Evolutionary conservation across 2,113 vertebrate species (phyloP).

Genomic region (Microtus ochrogaster): DNA sequence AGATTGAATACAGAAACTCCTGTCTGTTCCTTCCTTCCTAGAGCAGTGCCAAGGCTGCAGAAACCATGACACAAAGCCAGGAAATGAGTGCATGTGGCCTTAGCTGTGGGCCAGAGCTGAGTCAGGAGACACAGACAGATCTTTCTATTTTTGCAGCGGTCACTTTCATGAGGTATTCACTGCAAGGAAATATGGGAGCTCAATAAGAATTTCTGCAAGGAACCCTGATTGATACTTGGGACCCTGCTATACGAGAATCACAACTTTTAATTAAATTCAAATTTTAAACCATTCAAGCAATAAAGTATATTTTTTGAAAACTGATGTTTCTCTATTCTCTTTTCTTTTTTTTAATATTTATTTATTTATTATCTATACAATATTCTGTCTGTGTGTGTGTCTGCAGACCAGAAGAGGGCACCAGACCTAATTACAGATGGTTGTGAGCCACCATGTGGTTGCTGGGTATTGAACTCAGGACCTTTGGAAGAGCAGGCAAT

Average conservation of each 20-base stretch:
- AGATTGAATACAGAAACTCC: not conserved
- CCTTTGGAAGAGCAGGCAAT: too few species aligned
- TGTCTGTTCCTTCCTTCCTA: not conserved
- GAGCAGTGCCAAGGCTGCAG: not conserved
- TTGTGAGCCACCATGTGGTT: too few species aligned
- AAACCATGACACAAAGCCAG: not conserved
- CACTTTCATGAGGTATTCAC: not conserved
- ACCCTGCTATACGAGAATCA: not conserved
- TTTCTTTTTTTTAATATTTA: too few species aligned
- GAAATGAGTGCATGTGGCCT: not conserved
- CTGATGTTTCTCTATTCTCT: not conserved
- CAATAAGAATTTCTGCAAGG: not conserved
- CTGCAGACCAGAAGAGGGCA: too few species aligned
- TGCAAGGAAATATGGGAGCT: not conserved
- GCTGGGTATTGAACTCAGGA: too few species aligned
- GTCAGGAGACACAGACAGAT: not conserved
- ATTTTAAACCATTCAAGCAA: not conserved
- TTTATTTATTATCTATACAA: too few species aligned
- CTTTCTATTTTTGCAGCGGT: not conserved
- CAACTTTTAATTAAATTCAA: not conserved
- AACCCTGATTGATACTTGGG: not conserved
- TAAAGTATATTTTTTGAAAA: constrained; percentile 20
- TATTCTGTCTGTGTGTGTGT: too few species aligned
- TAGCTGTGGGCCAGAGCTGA: not conserved
- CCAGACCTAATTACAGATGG: too few species aligned